These are phyloP conservation scores for Pantherophis guttatus DNA, from an alignment of 2,113 vertebrate species.

Conservation along the genomic window DNA sequence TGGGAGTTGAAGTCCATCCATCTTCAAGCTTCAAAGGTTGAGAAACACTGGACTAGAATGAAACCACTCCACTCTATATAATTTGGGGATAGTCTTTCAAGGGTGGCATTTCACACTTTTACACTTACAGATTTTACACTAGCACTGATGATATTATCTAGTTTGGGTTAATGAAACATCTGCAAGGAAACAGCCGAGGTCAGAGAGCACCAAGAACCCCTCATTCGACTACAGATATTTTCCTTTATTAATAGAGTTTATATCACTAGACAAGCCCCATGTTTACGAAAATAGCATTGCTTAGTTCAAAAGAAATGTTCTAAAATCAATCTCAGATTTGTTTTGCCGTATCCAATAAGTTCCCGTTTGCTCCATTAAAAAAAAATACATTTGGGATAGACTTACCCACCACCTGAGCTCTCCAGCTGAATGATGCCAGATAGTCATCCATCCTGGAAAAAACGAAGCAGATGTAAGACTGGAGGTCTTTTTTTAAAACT, in stretches of 20 bases:
- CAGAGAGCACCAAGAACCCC: no score
- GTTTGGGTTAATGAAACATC: not conserved
- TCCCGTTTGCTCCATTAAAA: conserved; percentile 30
- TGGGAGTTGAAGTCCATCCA: no score
- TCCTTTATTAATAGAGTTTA: not conserved
- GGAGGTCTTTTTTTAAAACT: not conserved
- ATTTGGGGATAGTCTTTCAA: not conserved
- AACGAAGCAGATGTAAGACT: not conserved
- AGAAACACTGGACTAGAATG: not conserved
- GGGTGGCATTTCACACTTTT: not conserved
- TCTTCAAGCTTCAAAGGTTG: no score
- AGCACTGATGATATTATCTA: not conserved
- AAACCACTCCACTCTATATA: not conserved
- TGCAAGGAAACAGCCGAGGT: no score
- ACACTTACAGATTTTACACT: not conserved
- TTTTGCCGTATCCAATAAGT: conserved; percentile 41
- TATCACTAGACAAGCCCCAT: not conserved
- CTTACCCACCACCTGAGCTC: conserved; percentile 19
- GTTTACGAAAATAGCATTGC: not conserved
- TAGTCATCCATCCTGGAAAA: conserved; percentile 26
- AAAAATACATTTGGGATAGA: conserved; percentile 32
- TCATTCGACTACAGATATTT: not conserved
- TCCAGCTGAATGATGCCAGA: conserved; percentile 22
- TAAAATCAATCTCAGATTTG: conserved; percentile 24
- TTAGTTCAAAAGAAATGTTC: not conserved